Conservation (phyloP, 2,888 invertebrate species). For the Hirtodrosophila cameraria region DNA sequence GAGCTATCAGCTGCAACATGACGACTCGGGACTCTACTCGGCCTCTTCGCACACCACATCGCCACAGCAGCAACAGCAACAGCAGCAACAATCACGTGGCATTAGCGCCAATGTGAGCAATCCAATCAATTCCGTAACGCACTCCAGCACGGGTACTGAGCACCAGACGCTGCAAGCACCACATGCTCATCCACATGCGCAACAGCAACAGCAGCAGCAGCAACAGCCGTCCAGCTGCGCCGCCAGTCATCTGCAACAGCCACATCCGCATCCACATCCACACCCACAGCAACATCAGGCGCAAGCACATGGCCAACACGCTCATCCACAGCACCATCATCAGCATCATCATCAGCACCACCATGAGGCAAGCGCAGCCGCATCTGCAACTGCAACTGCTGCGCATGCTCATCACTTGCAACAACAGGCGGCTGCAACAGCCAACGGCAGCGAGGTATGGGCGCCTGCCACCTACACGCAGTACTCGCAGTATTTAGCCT, state of each 20-base stretch:
- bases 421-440: constrained; percentile 42
- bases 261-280: constrained; percentile 40
- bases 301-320: constrained; percentile 36
- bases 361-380: constrained; percentile 45
- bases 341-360: constrained; percentile 54
- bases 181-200: constrained; percentile 50
- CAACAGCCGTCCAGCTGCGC: constrained; percentile 38
- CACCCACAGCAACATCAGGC: constrained; percentile 35
- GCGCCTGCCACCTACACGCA: constrained; percentile 85
- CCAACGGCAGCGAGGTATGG: constrained; percentile 87
- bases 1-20: constrained; percentile 79
- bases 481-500: constrained; percentile 88
- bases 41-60: constrained; percentile 82
- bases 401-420: constrained; percentile 53
- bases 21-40: constrained; percentile 80
- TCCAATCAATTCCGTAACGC: constrained; percentile 74
- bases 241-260: constrained; percentile 31
- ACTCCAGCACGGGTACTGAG: constrained; percentile 46
- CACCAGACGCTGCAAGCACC: constrained; percentile 47
- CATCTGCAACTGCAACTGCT: constrained; percentile 24
- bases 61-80: constrained; percentile 73
- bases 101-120: constrained; percentile 58
- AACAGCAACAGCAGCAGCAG: constrained; percentile 30
- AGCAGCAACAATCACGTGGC: constrained; percentile 53
- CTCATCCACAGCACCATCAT: constrained; percentile 54